These are phyloP conservation scores for Ellobium chinense DNA, from an alignment of 2,888 invertebrate genomes.

Conservation along the genomic window DNA sequence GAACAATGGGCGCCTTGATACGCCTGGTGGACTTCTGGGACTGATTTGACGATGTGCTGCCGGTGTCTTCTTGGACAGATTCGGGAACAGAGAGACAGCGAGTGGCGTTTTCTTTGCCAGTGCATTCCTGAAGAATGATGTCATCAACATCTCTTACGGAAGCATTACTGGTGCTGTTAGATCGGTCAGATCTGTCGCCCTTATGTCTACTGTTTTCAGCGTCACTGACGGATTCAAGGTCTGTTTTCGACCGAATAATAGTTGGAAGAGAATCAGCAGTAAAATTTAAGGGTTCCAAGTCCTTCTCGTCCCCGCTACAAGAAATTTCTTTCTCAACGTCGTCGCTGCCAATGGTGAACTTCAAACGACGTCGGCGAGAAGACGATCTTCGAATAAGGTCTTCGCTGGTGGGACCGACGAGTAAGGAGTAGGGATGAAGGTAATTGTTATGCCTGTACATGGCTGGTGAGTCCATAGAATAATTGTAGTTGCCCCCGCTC, in stretches of 20 bases:
- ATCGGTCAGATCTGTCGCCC: not conserved
- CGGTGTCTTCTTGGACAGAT: not conserved
- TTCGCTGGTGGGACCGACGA: slow-evolving; percentile 53
- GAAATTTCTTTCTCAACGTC: slow-evolving; percentile 34
- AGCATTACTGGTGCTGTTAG: not conserved
- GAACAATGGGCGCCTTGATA: slow-evolving; percentile 36
- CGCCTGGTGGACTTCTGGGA: not conserved
- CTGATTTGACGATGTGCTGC: not conserved
- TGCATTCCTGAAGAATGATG: not conserved
- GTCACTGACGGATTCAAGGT: slow-evolving; percentile 13
- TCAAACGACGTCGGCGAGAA: slow-evolving; percentile 51
- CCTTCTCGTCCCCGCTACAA: slow-evolving; percentile 8
- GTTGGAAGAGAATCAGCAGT: slow-evolving; percentile 39
- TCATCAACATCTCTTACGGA: not conserved
- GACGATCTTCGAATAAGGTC: slow-evolving; percentile 54
- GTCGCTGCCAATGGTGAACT: slow-evolving; percentile 49
- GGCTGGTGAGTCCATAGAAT: slow-evolving; percentile 22
- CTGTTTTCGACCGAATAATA: slow-evolving; percentile 33
- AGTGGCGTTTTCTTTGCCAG: not conserved
- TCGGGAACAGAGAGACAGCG: not conserved
- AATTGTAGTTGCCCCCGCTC: slow-evolving; percentile 9
- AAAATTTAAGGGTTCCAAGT: slow-evolving; percentile 16
- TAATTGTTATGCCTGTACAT: slow-evolving; percentile 31
- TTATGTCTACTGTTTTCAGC: slow-evolving; percentile 31
- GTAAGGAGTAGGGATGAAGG: slow-evolving; percentile 49